A percentile compares a stretch with the other conserved stretches of the same genome.
Conservation (phyloP, 1,140 invertebrate genomes). For the Atopsyche davidsoni region DNA sequence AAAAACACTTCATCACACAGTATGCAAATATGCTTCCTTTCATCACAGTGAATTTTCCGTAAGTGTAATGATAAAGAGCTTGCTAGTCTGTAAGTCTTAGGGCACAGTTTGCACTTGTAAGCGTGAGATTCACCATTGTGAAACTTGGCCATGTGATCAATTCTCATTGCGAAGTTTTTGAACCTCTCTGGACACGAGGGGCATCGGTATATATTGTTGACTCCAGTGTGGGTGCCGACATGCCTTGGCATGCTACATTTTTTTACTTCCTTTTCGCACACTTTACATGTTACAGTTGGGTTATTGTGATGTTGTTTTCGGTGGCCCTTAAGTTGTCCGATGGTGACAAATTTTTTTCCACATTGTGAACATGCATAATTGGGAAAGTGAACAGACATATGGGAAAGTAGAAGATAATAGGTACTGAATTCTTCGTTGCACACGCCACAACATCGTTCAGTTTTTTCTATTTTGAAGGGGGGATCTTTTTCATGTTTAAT, state of each 20-base stretch:
- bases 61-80: too few relatives aligned
- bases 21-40: too few relatives aligned
- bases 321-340: conserved; percentile 51
- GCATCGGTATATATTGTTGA: conserved; percentile 21
- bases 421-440: conserved; percentile 5
- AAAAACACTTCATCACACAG: too few relatives aligned
- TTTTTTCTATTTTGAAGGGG: conserved; percentile 15
- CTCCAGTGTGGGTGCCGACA: conserved; percentile 17
- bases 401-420: conserved; percentile 1
- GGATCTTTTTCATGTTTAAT: conserved; percentile 14
- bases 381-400: conserved; percentile 8
- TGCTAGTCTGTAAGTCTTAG: too few relatives aligned
- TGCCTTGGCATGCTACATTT: conserved; percentile 21
- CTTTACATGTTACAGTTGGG: conserved; percentile 46
- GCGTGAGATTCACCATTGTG: too few relatives aligned
- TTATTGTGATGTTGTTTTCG: conserved; percentile 71
- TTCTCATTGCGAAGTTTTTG: conserved; percentile 16
- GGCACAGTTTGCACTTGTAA: too few relatives aligned
- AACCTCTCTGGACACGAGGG: conserved; percentile 20
- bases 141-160: conserved; percentile 18
- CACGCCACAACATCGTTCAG: conserved; percentile 1
- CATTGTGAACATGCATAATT: conserved; percentile 35
- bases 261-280: conserved; percentile 14
- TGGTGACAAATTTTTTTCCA: conserved; percentile 39
- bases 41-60: too few relatives aligned